Evolutionary conservation across 2,888 invertebrate species (phyloP), one percentile per base, ranked within the genome.

Genomic region (Melanophora roralis): DNA sequence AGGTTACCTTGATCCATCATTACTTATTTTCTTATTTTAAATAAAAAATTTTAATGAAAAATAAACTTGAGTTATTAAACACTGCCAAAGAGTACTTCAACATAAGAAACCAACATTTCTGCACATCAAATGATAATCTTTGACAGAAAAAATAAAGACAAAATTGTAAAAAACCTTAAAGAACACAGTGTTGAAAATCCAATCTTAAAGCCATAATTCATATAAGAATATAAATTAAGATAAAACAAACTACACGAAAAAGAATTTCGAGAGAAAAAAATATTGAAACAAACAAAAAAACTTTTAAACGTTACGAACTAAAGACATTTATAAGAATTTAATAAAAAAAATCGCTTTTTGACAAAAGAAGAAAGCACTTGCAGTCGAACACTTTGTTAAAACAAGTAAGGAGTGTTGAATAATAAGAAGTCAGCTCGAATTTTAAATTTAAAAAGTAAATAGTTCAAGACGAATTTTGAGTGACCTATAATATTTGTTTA

Each of bases 161-260:
- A 45, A 55, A 1, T 43, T 45, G 32, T 43, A 71, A 36, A 21
- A 65, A 77, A n/a, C n/a, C 43, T 23, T 14, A 40, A 59, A 23
- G 16, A 62, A 72, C 32, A 87, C 85, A 84, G 87, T 86, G 87
- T 86, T 87, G 87, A 88, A 88, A 88, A 88, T 86, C 85, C 88
- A 87, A 87, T 87, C 88, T 88, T 83, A 86, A 87, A 88, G 87
- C 84, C 86, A 88, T 87, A 87, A 87, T 85, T 87, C 88, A 87
- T 88, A 87, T 88, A n/a, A n/a, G n/a, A n/a, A n/a, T n/a, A 51
- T 27, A 32, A 27, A 57, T 57, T 69, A 78, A 76, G 81, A 82
- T 82, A 78, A 78, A 74, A 60, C 55, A 49, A 49, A 57, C 62
- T 12, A 57, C 45, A 64, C 34, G 55, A 27, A n/a, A 6, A 9